phyloP scores from a whole-genome alignment of 2,113 vertebrate species.

The Vidua chalybeata region DNA sequence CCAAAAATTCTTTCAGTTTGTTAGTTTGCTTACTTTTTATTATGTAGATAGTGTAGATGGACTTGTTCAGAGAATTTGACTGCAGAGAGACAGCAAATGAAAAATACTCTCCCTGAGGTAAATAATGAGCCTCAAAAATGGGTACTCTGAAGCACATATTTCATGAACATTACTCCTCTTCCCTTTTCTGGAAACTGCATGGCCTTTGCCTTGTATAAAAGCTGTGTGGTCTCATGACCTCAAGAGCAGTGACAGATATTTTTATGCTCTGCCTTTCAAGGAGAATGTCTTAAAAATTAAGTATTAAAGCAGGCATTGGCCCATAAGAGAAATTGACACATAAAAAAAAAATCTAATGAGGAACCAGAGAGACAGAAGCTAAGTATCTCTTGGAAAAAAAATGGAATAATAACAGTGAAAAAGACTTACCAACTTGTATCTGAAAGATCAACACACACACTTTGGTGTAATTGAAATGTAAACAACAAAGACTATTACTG shows the following conservation, averaged over 20 bases:
- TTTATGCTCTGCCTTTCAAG: neutral
- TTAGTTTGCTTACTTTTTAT: neutral
- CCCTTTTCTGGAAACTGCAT: neutral
- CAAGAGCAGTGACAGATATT: neutral
- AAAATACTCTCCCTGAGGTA: neutral
- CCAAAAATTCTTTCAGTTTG: neutral
- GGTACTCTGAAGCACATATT: neutral
- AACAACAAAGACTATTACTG: neutral
- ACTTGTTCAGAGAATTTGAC: neutral
- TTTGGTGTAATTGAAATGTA: neutral
- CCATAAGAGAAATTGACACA: neutral
- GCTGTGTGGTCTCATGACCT: neutral
- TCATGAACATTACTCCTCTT: neutral
- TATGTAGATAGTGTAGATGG: neutral
- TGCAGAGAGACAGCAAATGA: neutral
- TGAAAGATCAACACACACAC: neutral
- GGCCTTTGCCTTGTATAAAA: neutral
- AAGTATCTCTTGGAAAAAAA: neutral
- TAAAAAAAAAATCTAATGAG: neutral
- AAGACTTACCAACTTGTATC: neutral
- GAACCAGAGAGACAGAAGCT: neutral
- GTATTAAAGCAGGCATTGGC: neutral
- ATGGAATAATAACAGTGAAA: neutral
- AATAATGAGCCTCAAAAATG: neutral
- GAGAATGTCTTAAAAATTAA: neutral